These are phyloP conservation scores for Argyresthia albistria DNA, from an alignment of 2,888 invertebrate genomes.

Conservation along the genomic window DNA sequence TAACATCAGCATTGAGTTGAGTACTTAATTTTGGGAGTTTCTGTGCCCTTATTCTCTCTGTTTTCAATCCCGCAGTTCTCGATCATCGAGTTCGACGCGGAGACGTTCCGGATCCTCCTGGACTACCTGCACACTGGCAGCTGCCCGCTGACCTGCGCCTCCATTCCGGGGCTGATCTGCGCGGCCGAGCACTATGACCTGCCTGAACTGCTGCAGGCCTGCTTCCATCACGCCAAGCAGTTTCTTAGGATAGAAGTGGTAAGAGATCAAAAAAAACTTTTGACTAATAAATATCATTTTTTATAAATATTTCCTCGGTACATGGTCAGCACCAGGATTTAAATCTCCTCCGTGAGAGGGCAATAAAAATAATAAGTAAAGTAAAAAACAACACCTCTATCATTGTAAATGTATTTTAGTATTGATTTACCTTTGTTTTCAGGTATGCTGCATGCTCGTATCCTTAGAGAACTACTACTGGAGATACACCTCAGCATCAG, in stretches of 20 bases:
- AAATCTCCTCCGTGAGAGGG: too few relatives aligned
- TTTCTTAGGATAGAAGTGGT: slow-evolving; percentile 93
- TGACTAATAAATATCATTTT: too few relatives aligned
- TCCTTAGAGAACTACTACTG: slow-evolving; percentile 95
- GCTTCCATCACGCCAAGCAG: slow-evolving; percentile 96
- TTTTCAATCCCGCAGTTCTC: slow-evolving; percentile 75
- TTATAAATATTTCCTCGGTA: too few relatives aligned
- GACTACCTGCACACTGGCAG: slow-evolving; percentile 95
- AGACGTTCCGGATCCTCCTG: slow-evolving; percentile 90
- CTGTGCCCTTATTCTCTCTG: too few relatives aligned
- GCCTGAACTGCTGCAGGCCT: slow-evolving; percentile 92
- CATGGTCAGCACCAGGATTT: too few relatives aligned
- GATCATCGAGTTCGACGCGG: slow-evolving; percentile 95
- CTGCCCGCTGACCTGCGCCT: slow-evolving; percentile 92
- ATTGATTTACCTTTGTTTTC: slow-evolving; percentile 11
- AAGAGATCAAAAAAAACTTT: slow-evolving; percentile 27
- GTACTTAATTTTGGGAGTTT: too few relatives aligned
- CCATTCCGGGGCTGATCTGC: slow-evolving; percentile 93
- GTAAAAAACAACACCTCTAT: too few relatives aligned
- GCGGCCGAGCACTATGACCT: slow-evolving; percentile 96
- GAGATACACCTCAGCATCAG: slow-evolving; percentile 95
- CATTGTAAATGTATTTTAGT: background rate
- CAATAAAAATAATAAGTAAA: too few relatives aligned
- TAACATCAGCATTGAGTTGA: too few relatives aligned
- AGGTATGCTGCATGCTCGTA: slow-evolving; percentile 93